Percentiles rank a stretch among this genome's conserved stretches.
Evolutionary conservation across 2,888 invertebrate genomes (phyloP).

Genomic region (Bhutanitis thaidina): DNA sequence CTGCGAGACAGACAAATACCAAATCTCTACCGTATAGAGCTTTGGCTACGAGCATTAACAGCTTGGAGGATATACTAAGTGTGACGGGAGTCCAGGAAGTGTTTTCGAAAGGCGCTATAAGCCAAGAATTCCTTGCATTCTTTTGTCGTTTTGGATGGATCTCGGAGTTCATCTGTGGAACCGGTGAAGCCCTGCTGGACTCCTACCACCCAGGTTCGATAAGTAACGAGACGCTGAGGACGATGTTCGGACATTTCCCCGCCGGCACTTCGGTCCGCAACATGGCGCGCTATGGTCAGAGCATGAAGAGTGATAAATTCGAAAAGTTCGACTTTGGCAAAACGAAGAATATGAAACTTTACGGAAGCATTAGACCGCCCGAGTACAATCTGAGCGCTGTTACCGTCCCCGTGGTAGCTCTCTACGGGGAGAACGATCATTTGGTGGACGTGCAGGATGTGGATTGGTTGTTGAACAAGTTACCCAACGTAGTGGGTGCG

Average conservation of each 20-base stretch:
- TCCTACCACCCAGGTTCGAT: slow-evolving; percentile 29
- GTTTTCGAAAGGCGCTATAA: slow-evolving; percentile 19
- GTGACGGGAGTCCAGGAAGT: slow-evolving; percentile 18
- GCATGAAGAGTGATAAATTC: slow-evolving; percentile 32
- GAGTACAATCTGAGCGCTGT: slow-evolving; percentile 41
- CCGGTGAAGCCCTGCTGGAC: slow-evolving; percentile 18
- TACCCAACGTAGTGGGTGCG: slow-evolving; percentile 35
- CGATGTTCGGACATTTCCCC: slow-evolving; percentile 33
- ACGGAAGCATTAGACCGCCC: slow-evolving; percentile 35
- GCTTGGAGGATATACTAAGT: slow-evolving; percentile 31
- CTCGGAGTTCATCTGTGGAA: slow-evolving; percentile 26
- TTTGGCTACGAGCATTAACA: slow-evolving; percentile 72
- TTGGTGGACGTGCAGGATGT: slow-evolving; percentile 39
- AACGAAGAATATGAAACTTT: slow-evolving; percentile 32
- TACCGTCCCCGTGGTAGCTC: slow-evolving; percentile 32
- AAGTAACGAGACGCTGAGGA: slow-evolving; percentile 25
- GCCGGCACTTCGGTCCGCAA: slow-evolving; percentile 42
- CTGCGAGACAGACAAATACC: slow-evolving; percentile 68
- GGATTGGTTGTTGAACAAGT: slow-evolving; percentile 21
- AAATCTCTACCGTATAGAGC: slow-evolving; percentile 64
- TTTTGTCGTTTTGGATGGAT: slow-evolving; percentile 43
- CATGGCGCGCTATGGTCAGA: slow-evolving; percentile 38
- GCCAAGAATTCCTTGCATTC: slow-evolving; percentile 29
- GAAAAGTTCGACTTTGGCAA: slow-evolving; percentile 37
- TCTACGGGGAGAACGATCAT: slow-evolving; percentile 38